A percentile compares a stretch with the other conserved stretches of the same genome.
phyloP scores from a whole-genome alignment of 2,797 vertebrate genomes.

The Poeciliopsis gracilis region DNA sequence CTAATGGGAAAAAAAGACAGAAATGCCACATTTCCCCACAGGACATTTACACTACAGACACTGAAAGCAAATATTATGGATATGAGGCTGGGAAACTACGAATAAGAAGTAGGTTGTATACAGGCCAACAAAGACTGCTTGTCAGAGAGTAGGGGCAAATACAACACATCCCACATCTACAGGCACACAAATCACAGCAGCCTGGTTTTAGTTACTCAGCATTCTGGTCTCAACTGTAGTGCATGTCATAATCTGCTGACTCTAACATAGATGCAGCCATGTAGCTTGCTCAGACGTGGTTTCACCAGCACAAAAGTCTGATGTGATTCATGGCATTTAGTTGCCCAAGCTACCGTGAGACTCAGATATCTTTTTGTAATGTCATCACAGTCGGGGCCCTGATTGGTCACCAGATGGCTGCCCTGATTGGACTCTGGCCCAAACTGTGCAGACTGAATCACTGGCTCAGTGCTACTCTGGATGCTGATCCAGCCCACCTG shows the following conservation, averaged over 20 bases:
- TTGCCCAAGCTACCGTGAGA: conserved; percentile 60
- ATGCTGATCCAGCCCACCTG: conserved; percentile 75
- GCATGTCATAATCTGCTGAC: conserved; percentile 39
- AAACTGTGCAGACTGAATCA: conserved; percentile 77
- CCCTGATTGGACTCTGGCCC: conserved; percentile 77
- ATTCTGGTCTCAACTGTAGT: conserved; percentile 37
- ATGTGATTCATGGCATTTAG: conserved; percentile 73
- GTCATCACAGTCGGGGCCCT: conserved; percentile 78
- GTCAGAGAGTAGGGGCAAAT: conserved; percentile 33
- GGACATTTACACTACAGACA: conserved; percentile 22
- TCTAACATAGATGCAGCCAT: conserved; percentile 31
- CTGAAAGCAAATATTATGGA: conserved; percentile 17
- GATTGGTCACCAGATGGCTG: conserved; percentile 83
- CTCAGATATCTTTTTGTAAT: conserved; percentile 59
- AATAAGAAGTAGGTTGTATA: conserved; percentile 15
- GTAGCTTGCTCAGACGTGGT: conserved; percentile 27
- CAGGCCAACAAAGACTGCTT: conserved; percentile 23
- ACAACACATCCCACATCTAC: conserved; percentile 24
- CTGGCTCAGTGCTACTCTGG: conserved; percentile 72
- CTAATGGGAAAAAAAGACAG: conserved; percentile 24
- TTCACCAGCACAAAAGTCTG: conserved; percentile 54
- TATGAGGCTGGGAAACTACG: conserved; percentile 9
- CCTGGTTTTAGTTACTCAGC: conserved; percentile 48
- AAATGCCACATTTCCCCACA: conserved; percentile 34
- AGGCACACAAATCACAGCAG: conserved; percentile 44